Evolutionary conservation across 2,797 vertebrate species (phyloP), one percentile per base, ranked within the genome.

Genomic region (Falco biarmicus): DNA sequence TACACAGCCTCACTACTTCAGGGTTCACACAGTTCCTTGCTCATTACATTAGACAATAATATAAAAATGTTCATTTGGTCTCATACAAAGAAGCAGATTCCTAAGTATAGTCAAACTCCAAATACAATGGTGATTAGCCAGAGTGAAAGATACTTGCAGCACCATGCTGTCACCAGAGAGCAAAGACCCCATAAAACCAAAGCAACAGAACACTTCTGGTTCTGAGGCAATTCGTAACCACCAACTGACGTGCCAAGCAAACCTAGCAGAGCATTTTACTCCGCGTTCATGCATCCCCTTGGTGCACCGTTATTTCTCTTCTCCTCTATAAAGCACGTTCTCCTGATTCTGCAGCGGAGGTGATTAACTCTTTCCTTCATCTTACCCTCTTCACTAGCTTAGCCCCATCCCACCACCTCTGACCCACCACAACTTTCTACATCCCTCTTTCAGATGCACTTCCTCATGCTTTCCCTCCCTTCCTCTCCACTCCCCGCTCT

Each of bases 31-130:
- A 61, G 29, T 16, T 53, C 77, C 50, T 26, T 0, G 13, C 24
- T 54, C 10, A 0, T 20, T 59, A 1, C 3, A 13, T 5, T 4
- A 39, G 16, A 51, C 80, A 53, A n/a, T 0, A 41, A 22, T 0
- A 16, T 1, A 6, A 21, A 70, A 28, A 19, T 0, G 5, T 8
- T 43, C 15, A 6, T 3, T 11, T 2, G 2, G 51, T 14, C 20
- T 22, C n/a, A 4, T 1, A 5, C 0, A 32, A 51, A 24, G 51
- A 41, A 73, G 22, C 0, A 0, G 11, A n/a, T 10, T 45, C 28
- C 71, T 16, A 13, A 57, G 13, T n/a, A 21, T 5, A 59, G 18
- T 5, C 22, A 2, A 34, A 31, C 15, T 12, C 13, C 60, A 2
- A 32, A 39, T 71, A 28, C 5, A 0, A 13, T 47, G 25, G 4